Conservation (phyloP, 2,113 vertebrate genomes). For the Papio anubis region DNA sequence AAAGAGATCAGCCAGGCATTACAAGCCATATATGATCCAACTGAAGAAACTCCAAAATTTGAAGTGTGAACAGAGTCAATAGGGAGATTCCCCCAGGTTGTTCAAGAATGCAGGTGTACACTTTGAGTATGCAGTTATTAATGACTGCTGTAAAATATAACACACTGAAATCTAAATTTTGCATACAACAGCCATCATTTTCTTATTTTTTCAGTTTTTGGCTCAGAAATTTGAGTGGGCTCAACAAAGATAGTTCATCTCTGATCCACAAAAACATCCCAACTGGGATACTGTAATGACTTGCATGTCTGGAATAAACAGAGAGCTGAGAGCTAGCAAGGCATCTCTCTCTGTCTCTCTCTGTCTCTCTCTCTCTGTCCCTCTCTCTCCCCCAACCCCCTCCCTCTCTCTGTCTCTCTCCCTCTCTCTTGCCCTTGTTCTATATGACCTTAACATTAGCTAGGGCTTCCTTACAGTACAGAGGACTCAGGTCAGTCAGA, state of each 20-base stretch:
- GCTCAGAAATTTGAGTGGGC: neutral
- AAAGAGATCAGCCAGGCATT: neutral
- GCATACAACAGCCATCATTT: neutral
- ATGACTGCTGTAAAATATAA: neutral
- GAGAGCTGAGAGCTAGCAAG: neutral
- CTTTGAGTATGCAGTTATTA: neutral
- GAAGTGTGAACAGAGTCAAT: neutral
- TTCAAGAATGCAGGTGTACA: neutral
- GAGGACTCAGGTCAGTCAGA: neutral
- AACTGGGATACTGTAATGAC: neutral
- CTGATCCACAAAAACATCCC: neutral
- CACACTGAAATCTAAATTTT: neutral
- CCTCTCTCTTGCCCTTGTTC: rapidly evolving
- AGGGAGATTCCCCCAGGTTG: neutral
- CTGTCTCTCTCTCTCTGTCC: neutral
- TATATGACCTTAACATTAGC: neutral
- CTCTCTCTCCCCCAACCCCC: rapidly evolving
- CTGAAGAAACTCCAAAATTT: neutral
- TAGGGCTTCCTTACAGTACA: neutral
- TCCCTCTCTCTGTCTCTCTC: rapidly evolving
- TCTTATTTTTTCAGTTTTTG: neutral
- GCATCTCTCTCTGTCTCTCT: no score
- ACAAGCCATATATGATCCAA: neutral
- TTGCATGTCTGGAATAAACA: neutral
- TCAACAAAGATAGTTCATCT: neutral